A percentile compares a stretch with the other conserved stretches of the same genome.
Conservation (phyloP, 2,797 vertebrate genomes). For the Gymnopithys bicolor region DNA sequence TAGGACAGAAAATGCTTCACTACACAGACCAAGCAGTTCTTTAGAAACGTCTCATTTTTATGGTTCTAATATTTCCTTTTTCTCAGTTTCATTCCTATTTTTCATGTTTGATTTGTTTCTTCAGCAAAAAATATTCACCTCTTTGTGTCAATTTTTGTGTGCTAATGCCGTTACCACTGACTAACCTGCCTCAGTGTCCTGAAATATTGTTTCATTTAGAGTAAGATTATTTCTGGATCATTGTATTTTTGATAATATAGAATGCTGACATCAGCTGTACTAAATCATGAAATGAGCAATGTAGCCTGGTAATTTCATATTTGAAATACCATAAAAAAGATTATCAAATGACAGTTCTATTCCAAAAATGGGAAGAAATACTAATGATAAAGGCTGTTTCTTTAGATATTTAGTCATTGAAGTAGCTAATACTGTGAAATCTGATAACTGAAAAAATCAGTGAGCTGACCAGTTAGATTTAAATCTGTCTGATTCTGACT, state of each 20-base stretch:
- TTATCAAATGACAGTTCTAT: background rate
- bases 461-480: background rate
- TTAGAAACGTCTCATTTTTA: background rate
- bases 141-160: background rate
- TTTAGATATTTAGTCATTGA: background rate
- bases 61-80: background rate
- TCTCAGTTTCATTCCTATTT: background rate
- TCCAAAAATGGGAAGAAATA: background rate
- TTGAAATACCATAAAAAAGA: background rate
- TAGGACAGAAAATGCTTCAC: background rate
- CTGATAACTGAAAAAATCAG: background rate
- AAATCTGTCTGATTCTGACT: background rate
- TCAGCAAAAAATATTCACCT: background rate
- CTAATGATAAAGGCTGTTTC: background rate
- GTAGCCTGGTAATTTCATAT: background rate
- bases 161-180: background rate
- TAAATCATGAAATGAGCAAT: background rate
- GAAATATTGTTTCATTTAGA: conserved; percentile 3
- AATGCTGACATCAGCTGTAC: background rate
- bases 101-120: conserved; percentile 26
- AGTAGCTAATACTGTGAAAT: background rate
- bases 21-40: background rate
- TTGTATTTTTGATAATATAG: background rate
- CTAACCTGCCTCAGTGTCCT: background rate
- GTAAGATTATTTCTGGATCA: background rate